Conservation (phyloP, 2,797 vertebrate genomes). For the Triplophysa yarkandensis region DNA sequence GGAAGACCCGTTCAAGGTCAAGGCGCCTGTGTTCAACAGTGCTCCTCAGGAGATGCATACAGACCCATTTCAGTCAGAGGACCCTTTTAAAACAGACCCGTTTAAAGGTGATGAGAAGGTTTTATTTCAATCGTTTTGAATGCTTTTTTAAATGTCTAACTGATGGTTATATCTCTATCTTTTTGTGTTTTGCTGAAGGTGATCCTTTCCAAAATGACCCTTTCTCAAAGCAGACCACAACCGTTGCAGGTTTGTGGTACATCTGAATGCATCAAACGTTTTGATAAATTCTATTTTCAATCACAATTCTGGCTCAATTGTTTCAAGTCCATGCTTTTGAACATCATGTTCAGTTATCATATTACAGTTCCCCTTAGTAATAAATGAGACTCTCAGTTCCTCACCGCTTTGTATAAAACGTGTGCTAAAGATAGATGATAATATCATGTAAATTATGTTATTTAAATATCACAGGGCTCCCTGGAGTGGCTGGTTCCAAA, state of each 20-base stretch:
- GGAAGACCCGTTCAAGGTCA: constrained; percentile 95
- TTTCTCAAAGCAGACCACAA: constrained; percentile 85
- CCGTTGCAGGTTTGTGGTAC: constrained; percentile 77
- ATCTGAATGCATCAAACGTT: neutral
- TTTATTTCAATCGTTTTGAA: neutral
- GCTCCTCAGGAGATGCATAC: constrained; percentile 82
- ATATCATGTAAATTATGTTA: constrained; percentile 25
- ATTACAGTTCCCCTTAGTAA: constrained; percentile 61
- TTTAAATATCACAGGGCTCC: constrained; percentile 16
- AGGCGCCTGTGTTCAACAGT: constrained; percentile 84
- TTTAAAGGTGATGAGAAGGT: constrained; percentile 82
- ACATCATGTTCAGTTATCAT: constrained; percentile 40
- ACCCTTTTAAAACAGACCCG: constrained; percentile 93
- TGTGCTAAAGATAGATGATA: constrained; percentile 29
- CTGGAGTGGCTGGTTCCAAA: neutral
- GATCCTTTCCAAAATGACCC: constrained; percentile 95
- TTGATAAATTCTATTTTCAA: neutral
- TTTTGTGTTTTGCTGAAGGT: constrained; percentile 70
- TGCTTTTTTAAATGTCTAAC: neutral
- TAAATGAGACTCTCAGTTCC: constrained; percentile 68
- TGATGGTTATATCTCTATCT: constrained; percentile 28
- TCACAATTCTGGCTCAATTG: neutral
- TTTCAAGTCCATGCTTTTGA: constrained; percentile 34
- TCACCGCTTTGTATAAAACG: constrained; percentile 45
- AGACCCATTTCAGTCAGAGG: constrained; percentile 94